Evolutionary conservation across 2,113 vertebrate species (phyloP), one percentile per base, ranked within the genome.

Genomic region (Pampusana beccarii): DNA sequence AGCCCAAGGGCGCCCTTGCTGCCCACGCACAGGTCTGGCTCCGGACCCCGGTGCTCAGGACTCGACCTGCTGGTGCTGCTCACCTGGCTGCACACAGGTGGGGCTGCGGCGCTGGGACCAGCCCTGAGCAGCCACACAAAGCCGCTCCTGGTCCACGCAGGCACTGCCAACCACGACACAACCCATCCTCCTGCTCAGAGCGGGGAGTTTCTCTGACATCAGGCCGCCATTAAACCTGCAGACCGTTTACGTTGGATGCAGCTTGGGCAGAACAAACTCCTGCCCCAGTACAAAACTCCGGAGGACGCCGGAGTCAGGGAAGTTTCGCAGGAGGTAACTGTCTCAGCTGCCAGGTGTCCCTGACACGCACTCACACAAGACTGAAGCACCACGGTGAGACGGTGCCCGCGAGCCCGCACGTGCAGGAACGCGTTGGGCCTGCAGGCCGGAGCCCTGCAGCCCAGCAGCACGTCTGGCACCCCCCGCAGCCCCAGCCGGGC

Each of bases 391-490:
- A 3, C 9, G 10, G 11, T 4, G 56, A 51, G 44, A 15, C 0
- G 13, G 33, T 48, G 57, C 14, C 57, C 0, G 0, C 33, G 9
- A 61, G 36, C 7, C 16, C n/a, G 14, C 0, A 0, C 1, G 5
- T 46, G 54, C 77, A 82, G 54, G 60, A 69, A n/a, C 4, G 29
- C 42, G 19, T 46, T 46, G 16, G 18, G 17, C 10, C 44, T 46
- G 44, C 42, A 44, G 16, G 42, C 42, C 17, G 11, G 21, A 50
- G 64, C 36, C 20, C 6, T 3, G 61, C 29, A 20, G 26, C 33
- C 26, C 44, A 58, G 46, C 61, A 44, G 42, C 42, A 17, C 42
- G 42, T 44, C 42, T 18, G 42, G 42, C 42, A 44, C 8, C 16
- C 42, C 17, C 0, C 15, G 48, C 48, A 64, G 58, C 36, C 85